These are phyloP conservation scores for Toxotes chatareus DNA, from an alignment of 2,113 vertebrate species.

Conservation along the genomic window DNA sequence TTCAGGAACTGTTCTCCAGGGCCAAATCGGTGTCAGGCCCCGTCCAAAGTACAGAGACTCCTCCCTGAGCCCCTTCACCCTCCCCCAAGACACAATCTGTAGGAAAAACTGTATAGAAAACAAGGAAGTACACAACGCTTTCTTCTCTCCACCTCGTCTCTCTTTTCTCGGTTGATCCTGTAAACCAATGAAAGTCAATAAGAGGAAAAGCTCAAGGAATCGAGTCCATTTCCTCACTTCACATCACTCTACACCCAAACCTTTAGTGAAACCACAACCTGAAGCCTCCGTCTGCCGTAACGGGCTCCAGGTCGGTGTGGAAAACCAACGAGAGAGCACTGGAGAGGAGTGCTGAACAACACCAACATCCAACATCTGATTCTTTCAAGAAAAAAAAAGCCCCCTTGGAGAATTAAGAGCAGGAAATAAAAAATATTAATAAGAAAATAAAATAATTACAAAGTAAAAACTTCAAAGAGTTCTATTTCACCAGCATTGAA, in stretches of 20 bases:
- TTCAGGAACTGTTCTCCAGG: constrained; percentile 13
- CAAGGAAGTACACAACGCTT: constrained; percentile 10
- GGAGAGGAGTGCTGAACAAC: constrained; percentile 51
- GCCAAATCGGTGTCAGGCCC: constrained; percentile 3
- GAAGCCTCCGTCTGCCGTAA: constrained; percentile 20
- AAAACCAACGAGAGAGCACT: constrained; percentile 27
- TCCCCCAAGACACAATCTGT: constrained; percentile 26
- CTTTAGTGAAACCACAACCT: constrained; percentile 23
- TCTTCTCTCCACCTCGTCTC: constrained; percentile 11
- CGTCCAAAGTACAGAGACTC: constrained; percentile 18
- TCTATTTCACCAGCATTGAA: constrained; percentile 72
- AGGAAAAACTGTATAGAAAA: constrained; percentile 41
- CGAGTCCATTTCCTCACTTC: constrained; percentile 51
- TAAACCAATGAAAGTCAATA: constrained; percentile 54
- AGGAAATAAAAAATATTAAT: constrained; percentile 62
- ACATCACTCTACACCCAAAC: constrained; percentile 30
- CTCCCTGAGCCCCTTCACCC: constrained; percentile 3
- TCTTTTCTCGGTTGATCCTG: constrained; percentile 40
- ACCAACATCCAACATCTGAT: constrained; percentile 8
- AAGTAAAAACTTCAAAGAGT: constrained; percentile 62
- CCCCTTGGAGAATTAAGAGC: constrained; percentile 50
- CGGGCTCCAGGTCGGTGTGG: constrained; percentile 29
- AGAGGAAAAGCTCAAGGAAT: constrained; percentile 54
- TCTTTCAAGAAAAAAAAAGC: constrained; percentile 46
- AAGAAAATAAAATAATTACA: constrained; percentile 70